A percentile compares a stretch with the other conserved stretches of the same genome.
Conservation (phyloP, 2,888 invertebrate species). For the Cosmopolites sordidus region DNA sequence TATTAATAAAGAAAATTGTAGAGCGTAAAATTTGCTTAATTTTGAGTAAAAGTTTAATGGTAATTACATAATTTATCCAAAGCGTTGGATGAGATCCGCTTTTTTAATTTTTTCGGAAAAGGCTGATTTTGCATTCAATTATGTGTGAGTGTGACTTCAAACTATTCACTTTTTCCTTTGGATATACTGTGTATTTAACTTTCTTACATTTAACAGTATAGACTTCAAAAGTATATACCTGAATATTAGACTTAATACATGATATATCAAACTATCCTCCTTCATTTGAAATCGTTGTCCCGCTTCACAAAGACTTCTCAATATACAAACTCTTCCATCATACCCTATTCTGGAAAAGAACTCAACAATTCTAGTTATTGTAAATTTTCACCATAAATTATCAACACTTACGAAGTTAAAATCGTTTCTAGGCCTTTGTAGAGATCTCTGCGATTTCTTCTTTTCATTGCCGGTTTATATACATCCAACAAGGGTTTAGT, state of each 20-base stretch:
- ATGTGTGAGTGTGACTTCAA: conserved; percentile 2
- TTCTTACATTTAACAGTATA: too few relatives aligned
- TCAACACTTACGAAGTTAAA: conserved; percentile 37
- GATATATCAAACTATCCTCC: conserved; percentile 58
- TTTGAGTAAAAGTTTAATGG: too few relatives aligned
- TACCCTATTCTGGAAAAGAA: conserved; percentile 66
- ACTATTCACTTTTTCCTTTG: not conserved
- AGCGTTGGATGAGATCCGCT: too few relatives aligned
- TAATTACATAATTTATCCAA: too few relatives aligned
- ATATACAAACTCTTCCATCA: conserved; percentile 65
- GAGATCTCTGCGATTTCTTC: conserved; percentile 32
- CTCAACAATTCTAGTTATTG: too few relatives aligned
- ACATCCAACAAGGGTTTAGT: conserved; percentile 40
- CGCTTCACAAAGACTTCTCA: conserved; percentile 70
- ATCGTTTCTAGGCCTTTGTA: conserved; percentile 33
- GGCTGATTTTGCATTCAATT: too few relatives aligned
- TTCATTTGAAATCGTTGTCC: conserved; percentile 59
- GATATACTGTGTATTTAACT: too few relatives aligned
- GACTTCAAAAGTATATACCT: conserved; percentile 54
- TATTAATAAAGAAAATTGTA: too few relatives aligned
- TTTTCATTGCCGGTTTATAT: conserved; percentile 39
- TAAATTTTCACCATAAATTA: too few relatives aligned
- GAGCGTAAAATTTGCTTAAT: too few relatives aligned
- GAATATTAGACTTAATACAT: conserved; percentile 66
- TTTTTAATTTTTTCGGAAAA: too few relatives aligned